These are phyloP conservation scores for Nesoenas mayeri DNA, from an alignment of 2,113 vertebrate species.

Conservation along the genomic window DNA sequence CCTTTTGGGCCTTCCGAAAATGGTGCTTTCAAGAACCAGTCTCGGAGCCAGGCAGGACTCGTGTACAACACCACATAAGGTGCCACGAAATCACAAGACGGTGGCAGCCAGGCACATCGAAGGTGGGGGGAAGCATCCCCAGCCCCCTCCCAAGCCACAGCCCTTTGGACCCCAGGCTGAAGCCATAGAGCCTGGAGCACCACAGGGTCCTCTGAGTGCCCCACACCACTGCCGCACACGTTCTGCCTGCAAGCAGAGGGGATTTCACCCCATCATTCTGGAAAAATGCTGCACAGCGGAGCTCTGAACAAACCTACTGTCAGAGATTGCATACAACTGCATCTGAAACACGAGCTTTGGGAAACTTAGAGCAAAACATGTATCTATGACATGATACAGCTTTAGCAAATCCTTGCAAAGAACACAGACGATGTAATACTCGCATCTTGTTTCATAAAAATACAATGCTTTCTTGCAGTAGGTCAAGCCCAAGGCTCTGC, in stretches of 20 bases:
- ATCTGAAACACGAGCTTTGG: background rate
- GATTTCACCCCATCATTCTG: fast-evolving
- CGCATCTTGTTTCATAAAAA: background rate
- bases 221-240: background rate
- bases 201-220: fast-evolving
- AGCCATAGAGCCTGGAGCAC: background rate
- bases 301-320: background rate
- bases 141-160: background rate
- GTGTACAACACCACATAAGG: fast-evolving
- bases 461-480: background rate
- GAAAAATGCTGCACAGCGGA: background rate
- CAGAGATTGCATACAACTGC: fast-evolving
- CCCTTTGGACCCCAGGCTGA: fast-evolving
- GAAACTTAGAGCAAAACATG: background rate
- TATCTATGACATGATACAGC: fast-evolving
- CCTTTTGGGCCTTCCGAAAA: background rate
- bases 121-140: background rate
- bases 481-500: background rate
- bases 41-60: background rate
- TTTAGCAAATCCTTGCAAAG: background rate
- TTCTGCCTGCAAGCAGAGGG: background rate
- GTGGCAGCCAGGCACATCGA: background rate
- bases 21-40: background rate
- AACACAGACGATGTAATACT: background rate
- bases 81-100: fast-evolving